Evolutionary conservation across 2,113 vertebrate genomes (phyloP).

Genomic region (Stigmatopora argus): DNA sequence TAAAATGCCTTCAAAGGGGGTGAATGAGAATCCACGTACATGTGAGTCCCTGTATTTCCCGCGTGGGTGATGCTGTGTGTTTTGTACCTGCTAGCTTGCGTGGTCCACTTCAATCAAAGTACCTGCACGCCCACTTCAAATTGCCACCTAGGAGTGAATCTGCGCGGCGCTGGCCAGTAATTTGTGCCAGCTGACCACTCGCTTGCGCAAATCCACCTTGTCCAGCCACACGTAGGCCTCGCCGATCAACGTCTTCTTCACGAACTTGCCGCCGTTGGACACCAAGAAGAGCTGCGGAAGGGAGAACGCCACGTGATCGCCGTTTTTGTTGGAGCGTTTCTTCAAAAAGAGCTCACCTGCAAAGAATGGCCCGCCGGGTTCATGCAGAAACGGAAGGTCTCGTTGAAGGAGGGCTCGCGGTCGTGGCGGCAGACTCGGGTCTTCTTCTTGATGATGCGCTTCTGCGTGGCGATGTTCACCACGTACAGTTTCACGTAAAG

Average conservation of each 20-base stretch:
- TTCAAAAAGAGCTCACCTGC: constrained; percentile 35
- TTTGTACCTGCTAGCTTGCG: constrained; percentile 7
- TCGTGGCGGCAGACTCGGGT: constrained; percentile 97
- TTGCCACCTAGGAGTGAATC: constrained; percentile 74
- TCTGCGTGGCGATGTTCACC: constrained; percentile 93
- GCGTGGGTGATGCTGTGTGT: constrained; percentile 33
- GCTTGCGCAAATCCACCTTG: constrained; percentile 96
- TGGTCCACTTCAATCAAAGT: background rate
- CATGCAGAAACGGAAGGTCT: constrained; percentile 94
- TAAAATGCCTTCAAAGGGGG: constrained; percentile 36
- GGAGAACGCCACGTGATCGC: too few species aligned
- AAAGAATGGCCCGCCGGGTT: constrained; percentile 85
- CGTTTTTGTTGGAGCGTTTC: background rate
- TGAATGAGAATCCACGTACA: constrained; percentile 18
- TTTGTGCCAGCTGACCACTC: constrained; percentile 98
- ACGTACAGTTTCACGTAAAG: constrained; percentile 97
- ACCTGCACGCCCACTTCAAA: background rate
- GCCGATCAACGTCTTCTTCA: constrained; percentile 98
- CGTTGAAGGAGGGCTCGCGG: constrained; percentile 94
- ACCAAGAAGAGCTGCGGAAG: constrained; percentile 84
- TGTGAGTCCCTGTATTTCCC: constrained; percentile 50
- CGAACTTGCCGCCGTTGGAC: constrained; percentile 95
- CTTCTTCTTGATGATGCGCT: constrained; percentile 98
- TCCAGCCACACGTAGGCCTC: constrained; percentile 98
- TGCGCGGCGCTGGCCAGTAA: constrained; percentile 88